Evolutionary conservation across 2,113 vertebrate species (phyloP), one percentile per base, ranked within the genome.

Genomic region (Anguilla japonica): DNA sequence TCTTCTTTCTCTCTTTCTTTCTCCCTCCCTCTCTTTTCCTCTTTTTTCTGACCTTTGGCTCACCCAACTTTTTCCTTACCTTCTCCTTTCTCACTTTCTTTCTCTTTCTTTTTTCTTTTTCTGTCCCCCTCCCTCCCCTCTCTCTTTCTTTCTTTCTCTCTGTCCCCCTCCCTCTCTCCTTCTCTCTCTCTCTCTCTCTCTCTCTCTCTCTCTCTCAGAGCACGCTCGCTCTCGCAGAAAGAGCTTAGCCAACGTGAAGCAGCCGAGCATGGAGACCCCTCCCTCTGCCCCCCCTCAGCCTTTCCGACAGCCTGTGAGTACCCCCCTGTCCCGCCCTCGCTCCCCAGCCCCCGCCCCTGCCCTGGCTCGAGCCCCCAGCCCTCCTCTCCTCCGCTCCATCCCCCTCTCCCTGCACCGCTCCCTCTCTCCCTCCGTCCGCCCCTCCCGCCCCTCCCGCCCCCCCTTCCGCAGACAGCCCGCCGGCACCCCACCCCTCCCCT

Each of bases 261-360:
- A 97, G 95, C 96, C 96, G 92, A 98, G 97, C 94, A 98, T 98
- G 97, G 97, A 98, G 90, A 96, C 96, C 67, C 97, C 96, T 91
- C 96, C 97, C 41, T 95, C 97, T 67, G 95, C 97, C 50, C 96
- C 97, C 83, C 93, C 95, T 13, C 95, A 96, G 91, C 93, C 95
- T 93, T 98, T 98, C 94, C 95, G 97, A 94, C 96, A 97, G 91
- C 96, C 97, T 92, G 97, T 98, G 95, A 97, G 97, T 94, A 88
- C 40, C 85, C 4, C 15, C 20, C 39, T 1, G 2, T 34, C 16
- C 53, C 29, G n/a, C 22, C 43, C 71, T 18, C 60, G 41, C 29
- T 5, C 41, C 82, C 39, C 67, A 5, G 20, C 53, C 56, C 26
- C 56, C 5, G 18, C 85, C 56, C 26, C 56, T 2, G 18, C 85